These are phyloP conservation scores for Leptinotarsa tumamoca DNA, from an alignment of 2,888 invertebrate genomes.

Conservation along the genomic window DNA sequence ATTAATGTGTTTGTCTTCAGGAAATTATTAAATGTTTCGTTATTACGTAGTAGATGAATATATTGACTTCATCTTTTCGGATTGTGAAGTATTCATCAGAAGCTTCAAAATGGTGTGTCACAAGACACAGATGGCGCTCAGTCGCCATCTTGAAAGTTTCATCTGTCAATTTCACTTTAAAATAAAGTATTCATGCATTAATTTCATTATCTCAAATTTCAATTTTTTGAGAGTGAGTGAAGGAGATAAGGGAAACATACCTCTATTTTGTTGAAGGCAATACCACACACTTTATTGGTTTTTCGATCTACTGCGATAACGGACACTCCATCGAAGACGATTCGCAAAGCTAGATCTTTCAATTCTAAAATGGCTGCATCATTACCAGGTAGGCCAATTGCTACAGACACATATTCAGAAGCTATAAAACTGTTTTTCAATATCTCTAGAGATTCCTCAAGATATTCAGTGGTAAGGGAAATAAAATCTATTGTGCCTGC, in stretches of 20 bases:
- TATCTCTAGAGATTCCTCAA: constrained; percentile 72
- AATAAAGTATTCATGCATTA: no score
- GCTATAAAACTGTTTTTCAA: constrained; percentile 72
- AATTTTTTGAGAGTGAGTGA: no score
- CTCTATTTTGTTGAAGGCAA: constrained; percentile 78
- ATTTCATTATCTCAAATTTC: no score
- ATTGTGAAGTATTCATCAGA: no score
- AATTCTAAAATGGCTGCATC: constrained; percentile 73
- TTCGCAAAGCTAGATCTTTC: constrained; percentile 71
- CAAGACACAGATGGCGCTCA: no score
- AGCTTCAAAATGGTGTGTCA: no score
- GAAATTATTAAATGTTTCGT: no score
- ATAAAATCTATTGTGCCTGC: constrained; percentile 47
- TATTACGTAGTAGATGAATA: no score
- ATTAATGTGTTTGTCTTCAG: no score
- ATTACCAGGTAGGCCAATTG: constrained; percentile 71
- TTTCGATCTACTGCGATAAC: constrained; percentile 71
- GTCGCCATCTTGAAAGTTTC: no score
- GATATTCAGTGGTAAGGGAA: constrained; percentile 67
- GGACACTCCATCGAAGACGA: constrained; percentile 75
- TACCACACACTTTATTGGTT: constrained; percentile 72
- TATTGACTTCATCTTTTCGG: no score
- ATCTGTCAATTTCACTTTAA: no score
- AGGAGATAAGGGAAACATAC: constrained; percentile 58
- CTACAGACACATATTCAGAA: constrained; percentile 73